Percentiles rank a stretch among this genome's conserved stretches.
phyloP scores from a whole-genome alignment of 1,140 invertebrate species.

The Oedothorax gibbosus region DNA sequence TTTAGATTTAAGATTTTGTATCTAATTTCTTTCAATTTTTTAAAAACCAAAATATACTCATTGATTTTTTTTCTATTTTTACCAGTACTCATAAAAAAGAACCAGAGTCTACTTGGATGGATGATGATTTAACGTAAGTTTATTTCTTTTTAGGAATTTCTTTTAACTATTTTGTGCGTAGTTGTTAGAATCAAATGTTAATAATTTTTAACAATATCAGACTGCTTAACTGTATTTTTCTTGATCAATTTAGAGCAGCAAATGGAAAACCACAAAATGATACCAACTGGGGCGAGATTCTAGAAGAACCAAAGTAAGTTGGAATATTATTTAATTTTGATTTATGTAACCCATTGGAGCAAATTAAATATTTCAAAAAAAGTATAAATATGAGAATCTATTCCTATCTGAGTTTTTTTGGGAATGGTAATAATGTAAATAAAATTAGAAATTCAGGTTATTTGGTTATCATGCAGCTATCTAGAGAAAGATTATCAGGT shows the following conservation, averaged over 20 bases:
- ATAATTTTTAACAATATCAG: background rate
- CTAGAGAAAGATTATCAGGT: too few species aligned
- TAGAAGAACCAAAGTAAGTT: slow-evolving; percentile 12
- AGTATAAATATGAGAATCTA: too few species aligned
- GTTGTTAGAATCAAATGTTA: background rate
- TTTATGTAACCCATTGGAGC: too few species aligned
- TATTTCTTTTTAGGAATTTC: background rate
- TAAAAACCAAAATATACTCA: too few species aligned
- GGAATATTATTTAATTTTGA: too few species aligned
- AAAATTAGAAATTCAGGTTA: too few species aligned
- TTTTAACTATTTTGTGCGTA: background rate
- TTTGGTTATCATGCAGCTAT: too few species aligned
- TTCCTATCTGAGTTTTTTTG: too few species aligned
- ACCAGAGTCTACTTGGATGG: slow-evolving; percentile 22
- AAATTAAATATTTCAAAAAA: too few species aligned
- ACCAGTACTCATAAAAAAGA: slow-evolving; percentile 29
- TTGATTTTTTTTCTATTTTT: background rate
- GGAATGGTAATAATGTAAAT: too few species aligned
- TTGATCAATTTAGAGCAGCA: slow-evolving; percentile 1
- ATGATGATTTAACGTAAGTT: slow-evolving; percentile 31
- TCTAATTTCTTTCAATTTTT: too few species aligned
- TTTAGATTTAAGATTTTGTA: too few species aligned
- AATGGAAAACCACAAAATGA: slow-evolving; percentile 24
- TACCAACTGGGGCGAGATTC: slow-evolving; percentile 23
- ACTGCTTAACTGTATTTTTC: background rate